Percentiles rank a stretch among this genome's conserved stretches.
Evolutionary conservation across 1,140 invertebrate genomes (phyloP).

Genomic region (Eupeodes corollae): DNA sequence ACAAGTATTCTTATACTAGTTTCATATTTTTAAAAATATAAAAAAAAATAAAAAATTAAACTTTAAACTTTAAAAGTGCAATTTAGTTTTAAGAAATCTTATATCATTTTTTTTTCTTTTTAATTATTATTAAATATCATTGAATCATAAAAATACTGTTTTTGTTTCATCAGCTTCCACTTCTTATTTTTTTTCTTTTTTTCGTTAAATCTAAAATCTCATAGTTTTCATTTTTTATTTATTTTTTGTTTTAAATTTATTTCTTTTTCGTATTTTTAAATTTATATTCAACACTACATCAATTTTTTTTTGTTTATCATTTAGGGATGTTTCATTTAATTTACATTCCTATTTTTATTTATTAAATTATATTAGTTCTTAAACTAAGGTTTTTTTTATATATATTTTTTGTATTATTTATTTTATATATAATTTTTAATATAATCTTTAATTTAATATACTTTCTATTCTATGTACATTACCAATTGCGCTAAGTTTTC

Average conservation of each 20-base stretch:
- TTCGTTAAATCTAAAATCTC: conserved; percentile 13
- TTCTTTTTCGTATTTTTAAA: conserved; percentile 7
- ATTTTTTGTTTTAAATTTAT: conserved; percentile 7
- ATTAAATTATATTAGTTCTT: conserved; percentile 9
- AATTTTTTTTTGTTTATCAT: conserved; percentile 9
- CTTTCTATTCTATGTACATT: conserved; percentile 22
- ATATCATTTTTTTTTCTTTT: too few species aligned
- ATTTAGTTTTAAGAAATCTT: too few species aligned
- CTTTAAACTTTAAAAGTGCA: too few species aligned
- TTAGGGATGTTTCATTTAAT: not conserved
- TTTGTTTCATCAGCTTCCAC: conserved; percentile 6
- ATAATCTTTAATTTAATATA: conserved; percentile 6
- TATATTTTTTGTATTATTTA: conserved; percentile 11
- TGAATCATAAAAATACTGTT: not conserved
- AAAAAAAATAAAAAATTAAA: too few species aligned
- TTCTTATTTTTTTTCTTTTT: conserved; percentile 8
- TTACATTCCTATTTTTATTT: conserved; percentile 4
- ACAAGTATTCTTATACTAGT: too few species aligned
- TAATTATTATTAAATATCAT: too few species aligned
- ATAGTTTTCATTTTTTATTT: conserved; percentile 14
- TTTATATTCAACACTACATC: conserved; percentile 12
- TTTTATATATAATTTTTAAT: conserved; percentile 13
- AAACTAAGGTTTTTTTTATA: conserved; percentile 1
- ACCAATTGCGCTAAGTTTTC: conserved; percentile 37
- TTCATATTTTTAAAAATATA: too few species aligned